Conservation (phyloP, 2,113 vertebrate species). For the Lagenorhynchus albirostris region DNA sequence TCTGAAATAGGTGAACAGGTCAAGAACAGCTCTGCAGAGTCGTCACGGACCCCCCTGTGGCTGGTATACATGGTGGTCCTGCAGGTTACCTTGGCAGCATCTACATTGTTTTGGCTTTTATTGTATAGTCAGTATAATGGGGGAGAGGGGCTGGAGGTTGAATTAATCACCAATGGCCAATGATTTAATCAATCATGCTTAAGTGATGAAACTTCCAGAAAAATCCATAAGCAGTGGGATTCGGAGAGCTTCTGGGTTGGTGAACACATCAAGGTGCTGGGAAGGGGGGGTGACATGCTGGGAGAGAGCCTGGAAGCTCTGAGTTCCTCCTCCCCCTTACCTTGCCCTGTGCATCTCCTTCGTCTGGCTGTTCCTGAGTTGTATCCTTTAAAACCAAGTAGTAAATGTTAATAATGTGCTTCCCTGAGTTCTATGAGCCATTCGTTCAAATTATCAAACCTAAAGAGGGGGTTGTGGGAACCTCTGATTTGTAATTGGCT, state of each 20-base stretch:
- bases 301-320: background rate
- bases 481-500: background rate
- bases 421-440: background rate
- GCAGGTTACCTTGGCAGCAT: background rate
- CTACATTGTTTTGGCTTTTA: slow-evolving; percentile 21
- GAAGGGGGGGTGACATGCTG: background rate
- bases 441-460: background rate
- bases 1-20: background rate
- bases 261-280: background rate
- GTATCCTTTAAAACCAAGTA: background rate
- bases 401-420: background rate
- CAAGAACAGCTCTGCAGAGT: accelerated
- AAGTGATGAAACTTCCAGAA: background rate
- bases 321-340: background rate
- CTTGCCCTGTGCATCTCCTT: background rate
- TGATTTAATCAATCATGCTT: background rate
- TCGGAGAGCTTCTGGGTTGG: background rate
- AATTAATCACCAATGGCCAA: background rate
- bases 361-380: background rate
- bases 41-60: background rate
- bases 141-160: background rate
- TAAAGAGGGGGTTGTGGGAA: background rate
- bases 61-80: background rate
- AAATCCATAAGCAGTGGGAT: background rate
- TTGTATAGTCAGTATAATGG: slow-evolving; percentile 76